Base-by-base conservation (phyloP, 1,140 invertebrate genomes). In the Trinorchestia longiramus region DNA sequence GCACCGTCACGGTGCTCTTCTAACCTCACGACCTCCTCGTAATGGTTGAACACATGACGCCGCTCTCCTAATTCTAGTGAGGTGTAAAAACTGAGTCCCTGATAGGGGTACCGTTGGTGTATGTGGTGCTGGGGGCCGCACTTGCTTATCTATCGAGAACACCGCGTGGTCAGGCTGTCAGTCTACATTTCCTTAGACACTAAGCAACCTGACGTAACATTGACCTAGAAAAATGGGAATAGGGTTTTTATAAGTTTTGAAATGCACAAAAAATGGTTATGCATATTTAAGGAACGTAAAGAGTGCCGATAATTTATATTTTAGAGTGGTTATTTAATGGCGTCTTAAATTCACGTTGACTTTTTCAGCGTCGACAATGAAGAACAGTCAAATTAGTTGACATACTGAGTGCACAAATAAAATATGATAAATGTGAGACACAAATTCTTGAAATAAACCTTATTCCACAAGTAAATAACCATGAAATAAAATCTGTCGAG, bases 11-110 rank as follows among this genome's bases (percentile, higher is more conserved):
- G 6, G 41, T 91, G 88, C 36, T 91, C 88, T 41, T 91, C 41
- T 91, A 91, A 91, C 88, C 88, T 91, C 19, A 8, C 88, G 88
- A 91, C 88, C 88, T 42, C 87, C n/a, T n/a, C 87, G 41, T 43
- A 43, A 91, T 91, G 88, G 62, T 77, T 28, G 62, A 77, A 77
- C 62, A 28, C 62, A 77, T 77, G 62, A 77, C 62, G 28, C 28
- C 62, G 62, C 62, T 77, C 28, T 28, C 62, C 62, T 28, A 77
- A 77, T 77, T 77, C 62, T 77, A 36, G 62, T 36, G 62, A 36
- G 62, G 62, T 77, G 62, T 28, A 77, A 77, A 77, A 77, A 77
- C 62, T 77, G 62, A 77, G 28, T 1, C 62, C 62, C 28, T 77
- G 62, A 77, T 77, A 77, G 1, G 62, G 62, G 62, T 77, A 77